phyloP scores from a whole-genome alignment of 2,888 invertebrate species.

The Beris morrisii region DNA sequence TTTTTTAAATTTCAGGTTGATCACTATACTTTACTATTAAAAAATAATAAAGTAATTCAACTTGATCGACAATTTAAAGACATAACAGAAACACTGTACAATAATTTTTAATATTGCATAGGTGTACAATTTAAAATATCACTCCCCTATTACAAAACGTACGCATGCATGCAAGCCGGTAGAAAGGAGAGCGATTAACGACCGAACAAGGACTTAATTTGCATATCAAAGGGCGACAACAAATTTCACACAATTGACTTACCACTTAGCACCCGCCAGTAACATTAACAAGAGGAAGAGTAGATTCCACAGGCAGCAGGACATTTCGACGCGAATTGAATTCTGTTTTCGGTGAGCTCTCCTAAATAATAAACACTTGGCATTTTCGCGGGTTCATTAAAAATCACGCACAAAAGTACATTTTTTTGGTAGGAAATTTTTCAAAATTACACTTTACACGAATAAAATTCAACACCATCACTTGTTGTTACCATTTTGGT shows the following conservation, averaged over 20 bases:
- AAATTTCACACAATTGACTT: constrained; percentile 31
- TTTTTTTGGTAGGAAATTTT: too few relatives aligned
- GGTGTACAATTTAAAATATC: background rate
- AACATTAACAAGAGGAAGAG: constrained; percentile 31
- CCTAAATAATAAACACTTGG: constrained; percentile 25
- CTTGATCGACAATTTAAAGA: too few relatives aligned
- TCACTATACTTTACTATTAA: too few relatives aligned
- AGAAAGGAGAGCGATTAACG: constrained; percentile 25
- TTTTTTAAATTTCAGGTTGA: too few relatives aligned
- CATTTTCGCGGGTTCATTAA: constrained; percentile 25
- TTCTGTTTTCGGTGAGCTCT: constrained; percentile 16
- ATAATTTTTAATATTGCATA: background rate
- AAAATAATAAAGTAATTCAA: too few relatives aligned
- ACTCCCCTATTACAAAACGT: too few relatives aligned
- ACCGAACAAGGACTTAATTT: constrained; percentile 32
- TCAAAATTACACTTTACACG: too few relatives aligned
- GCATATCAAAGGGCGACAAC: constrained; percentile 31
- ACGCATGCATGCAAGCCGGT: constrained; percentile 5
- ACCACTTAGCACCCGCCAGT: constrained; percentile 31
- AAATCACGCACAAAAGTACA: constrained; percentile 6
- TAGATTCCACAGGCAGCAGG: constrained; percentile 24
- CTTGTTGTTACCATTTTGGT: too few relatives aligned
- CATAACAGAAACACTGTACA: too few relatives aligned
- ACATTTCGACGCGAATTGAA: constrained; percentile 25
- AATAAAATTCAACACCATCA: too few relatives aligned